Evolutionary conservation across 1,140 invertebrate genomes (phyloP), one percentile per base, ranked within the genome.

Genomic region (Andrena cerasifolii): DNA sequence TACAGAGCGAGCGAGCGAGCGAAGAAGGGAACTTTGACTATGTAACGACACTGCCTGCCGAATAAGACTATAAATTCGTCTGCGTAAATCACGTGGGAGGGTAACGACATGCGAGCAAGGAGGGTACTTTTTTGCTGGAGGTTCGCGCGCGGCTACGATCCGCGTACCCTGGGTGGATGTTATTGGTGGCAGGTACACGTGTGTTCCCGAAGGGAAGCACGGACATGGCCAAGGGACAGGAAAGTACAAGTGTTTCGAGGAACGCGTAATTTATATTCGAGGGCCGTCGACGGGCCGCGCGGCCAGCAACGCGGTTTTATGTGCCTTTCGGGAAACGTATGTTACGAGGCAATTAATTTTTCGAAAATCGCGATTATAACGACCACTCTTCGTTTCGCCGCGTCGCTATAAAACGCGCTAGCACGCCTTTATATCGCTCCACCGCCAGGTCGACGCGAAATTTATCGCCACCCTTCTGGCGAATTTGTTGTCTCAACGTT

Each of bases 251-350:
- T 85, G 73, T 86, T 85, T 85, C 84, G 77, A 77, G 84, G 73
- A 86, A 86, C 84, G 84, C 74, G 78, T 85, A 86, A 86, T 86
- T 86, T 86, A 86, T 86, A 86, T 85, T 86, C 84, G 84, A 80
- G 84, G 53, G 63, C 54, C 80, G 80, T 83, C 79, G 45, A 66
- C 72, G 62, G 40, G 71, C 77, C 21, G 16, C 66, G 31, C 59
- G 45, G 62, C 47, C 47, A 3, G 36, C 36, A 40, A 40, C 53
- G 56, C 47, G 70, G 82, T 85, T 86, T 86, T 86, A 86, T 86
- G 83, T 85, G 84, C 77, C 84, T 86, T 86, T 85, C 83, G 83
- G 84, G 84, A 86, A 86, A 85, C 83, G 36, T 65, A 85, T 71
- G 81, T 84, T 84, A 84, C 83, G 82, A 84, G 78, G 83, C 83